phyloP scores from a whole-genome alignment of 2,888 invertebrate species.

The Chymomyza amoena region DNA sequence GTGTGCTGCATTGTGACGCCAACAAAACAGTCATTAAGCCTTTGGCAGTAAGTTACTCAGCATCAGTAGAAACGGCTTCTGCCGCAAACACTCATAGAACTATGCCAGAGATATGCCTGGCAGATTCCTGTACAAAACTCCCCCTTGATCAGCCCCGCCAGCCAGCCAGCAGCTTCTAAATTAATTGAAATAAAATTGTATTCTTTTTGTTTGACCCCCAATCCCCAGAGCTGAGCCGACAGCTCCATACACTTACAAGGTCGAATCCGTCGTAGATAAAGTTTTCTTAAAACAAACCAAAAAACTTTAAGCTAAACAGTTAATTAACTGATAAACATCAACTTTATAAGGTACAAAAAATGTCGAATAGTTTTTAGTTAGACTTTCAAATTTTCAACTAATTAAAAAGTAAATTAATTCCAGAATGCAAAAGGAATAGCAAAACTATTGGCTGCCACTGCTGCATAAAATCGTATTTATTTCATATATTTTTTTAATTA shows the following conservation, averaged over 20 bases:
- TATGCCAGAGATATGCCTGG: neutral
- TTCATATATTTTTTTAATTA: too few species aligned
- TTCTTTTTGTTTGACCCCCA: neutral
- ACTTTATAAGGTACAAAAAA: neutral
- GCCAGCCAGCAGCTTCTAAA: neutral
- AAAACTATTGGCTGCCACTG: too few species aligned
- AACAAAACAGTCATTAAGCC: conserved; percentile 16
- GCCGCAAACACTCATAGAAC: neutral
- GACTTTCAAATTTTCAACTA: neutral
- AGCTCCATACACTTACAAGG: neutral
- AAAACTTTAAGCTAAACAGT: neutral
- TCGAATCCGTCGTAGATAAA: neutral
- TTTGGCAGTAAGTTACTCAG: neutral
- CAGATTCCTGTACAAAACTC: neutral
- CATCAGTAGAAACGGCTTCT: neutral
- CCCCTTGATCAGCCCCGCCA: neutral
- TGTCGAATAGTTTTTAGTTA: neutral
- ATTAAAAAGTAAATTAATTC: too few species aligned
- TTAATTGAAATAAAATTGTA: neutral
- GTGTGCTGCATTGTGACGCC: conserved; percentile 17
- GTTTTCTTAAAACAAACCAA: neutral
- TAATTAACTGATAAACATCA: neutral
- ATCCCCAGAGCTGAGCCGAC: neutral
- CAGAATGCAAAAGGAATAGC: too few species aligned
- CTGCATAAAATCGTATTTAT: too few species aligned